A percentile compares a stretch with the other conserved stretches of the same genome.
phyloP scores from a whole-genome alignment of 1,140 invertebrate species.

The Brachionus calyciflorus region DNA sequence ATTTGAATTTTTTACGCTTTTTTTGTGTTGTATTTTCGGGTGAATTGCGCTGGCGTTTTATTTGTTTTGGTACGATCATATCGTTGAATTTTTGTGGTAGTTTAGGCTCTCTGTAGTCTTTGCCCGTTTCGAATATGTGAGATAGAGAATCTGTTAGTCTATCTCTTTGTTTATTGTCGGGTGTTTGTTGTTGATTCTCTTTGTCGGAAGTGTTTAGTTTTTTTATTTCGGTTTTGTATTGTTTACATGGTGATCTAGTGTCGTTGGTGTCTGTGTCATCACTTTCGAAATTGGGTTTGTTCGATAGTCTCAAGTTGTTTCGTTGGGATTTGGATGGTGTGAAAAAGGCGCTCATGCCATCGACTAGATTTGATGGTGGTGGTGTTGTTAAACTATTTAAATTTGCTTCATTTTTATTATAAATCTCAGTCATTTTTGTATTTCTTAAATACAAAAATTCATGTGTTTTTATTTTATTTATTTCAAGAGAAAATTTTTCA shows the following conservation, averaged over 20 bases:
- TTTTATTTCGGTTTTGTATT: neutral
- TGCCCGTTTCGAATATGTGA: constrained; percentile 48
- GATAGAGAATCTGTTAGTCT: constrained; percentile 47
- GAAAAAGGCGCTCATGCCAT: constrained; percentile 57
- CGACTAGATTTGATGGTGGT: too few relatives aligned
- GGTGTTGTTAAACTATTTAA: too few relatives aligned
- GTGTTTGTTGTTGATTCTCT: constrained; percentile 47
- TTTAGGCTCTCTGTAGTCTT: constrained; percentile 2
- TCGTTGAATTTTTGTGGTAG: neutral
- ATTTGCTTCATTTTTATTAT: too few relatives aligned
- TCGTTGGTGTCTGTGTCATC: neutral
- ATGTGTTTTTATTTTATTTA: too few relatives aligned
- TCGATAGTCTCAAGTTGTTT: neutral
- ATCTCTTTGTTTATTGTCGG: neutral
- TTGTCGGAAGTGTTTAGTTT: constrained; percentile 30
- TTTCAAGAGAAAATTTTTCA: too few relatives aligned
- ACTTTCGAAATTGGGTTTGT: neutral
- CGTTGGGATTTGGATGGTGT: constrained; percentile 52
- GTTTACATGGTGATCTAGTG: neutral
- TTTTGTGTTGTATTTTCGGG: neutral
- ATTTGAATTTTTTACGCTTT: too few relatives aligned
- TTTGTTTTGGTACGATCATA: constrained; percentile 34
- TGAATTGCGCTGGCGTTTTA: constrained; percentile 35
- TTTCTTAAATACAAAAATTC: too few relatives aligned
- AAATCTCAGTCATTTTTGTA: too few relatives aligned